Percentiles rank a stretch among this genome's conserved stretches.
phyloP scores from a whole-genome alignment of 2,113 vertebrate species.

The Meleagris gallopavo region DNA sequence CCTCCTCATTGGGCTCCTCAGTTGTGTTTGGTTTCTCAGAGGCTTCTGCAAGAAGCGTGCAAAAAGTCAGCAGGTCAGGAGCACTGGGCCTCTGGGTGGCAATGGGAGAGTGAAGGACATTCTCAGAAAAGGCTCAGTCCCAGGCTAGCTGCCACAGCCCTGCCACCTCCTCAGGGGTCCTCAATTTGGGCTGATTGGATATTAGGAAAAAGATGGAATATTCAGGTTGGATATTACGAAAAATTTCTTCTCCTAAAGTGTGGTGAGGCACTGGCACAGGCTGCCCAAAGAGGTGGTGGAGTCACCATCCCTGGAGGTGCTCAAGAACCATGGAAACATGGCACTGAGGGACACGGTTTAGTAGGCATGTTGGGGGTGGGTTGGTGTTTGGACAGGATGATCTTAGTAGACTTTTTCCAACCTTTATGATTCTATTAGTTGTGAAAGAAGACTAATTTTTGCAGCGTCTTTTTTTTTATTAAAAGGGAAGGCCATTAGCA shows the following conservation, averaged over 20 bases:
- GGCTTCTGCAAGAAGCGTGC: slow-evolving; percentile 6
- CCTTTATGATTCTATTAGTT: not conserved
- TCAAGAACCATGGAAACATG: too few species aligned
- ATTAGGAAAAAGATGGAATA: too few species aligned
- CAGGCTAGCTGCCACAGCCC: not conserved
- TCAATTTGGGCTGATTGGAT: not conserved
- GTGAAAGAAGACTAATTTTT: not conserved
- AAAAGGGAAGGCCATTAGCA: not conserved
- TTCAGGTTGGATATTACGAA: too few species aligned
- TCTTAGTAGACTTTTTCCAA: too few species aligned
- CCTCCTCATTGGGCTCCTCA: not conserved
- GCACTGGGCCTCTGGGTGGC: not conserved
- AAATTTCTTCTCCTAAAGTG: too few species aligned
- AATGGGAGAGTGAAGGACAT: not conserved
- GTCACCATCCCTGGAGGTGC: too few species aligned
- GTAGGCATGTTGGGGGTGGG: too few species aligned
- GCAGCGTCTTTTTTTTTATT: not conserved
- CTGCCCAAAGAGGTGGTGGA: too few species aligned
- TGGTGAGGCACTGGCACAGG: too few species aligned
- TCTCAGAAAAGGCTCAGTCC: not conserved
- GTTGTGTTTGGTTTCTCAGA: not conserved
- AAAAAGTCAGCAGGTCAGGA: slow-evolving; percentile 4
- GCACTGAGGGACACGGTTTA: too few species aligned
- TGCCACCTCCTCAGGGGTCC: not conserved
- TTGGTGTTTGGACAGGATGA: too few species aligned